Evolutionary conservation across 1,140 invertebrate genomes (phyloP), one percentile per base, ranked within the genome.

Genomic region (Brachionus asplanchnoidis): DNA sequence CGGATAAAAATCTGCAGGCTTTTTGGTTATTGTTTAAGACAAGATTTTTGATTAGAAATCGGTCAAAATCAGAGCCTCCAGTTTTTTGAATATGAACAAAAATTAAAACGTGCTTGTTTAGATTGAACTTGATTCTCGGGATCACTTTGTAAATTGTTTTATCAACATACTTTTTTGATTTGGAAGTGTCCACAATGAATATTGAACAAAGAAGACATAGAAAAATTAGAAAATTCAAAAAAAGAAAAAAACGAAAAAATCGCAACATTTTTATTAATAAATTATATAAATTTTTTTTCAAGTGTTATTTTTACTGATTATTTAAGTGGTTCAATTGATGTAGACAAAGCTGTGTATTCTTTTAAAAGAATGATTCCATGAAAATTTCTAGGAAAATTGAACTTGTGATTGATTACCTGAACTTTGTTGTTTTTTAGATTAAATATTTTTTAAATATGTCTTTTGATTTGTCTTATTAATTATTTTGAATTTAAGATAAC

Each of bases 81-180:
- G 94, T 95, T 90, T 99, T 99, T 90, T 99, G 97, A 90, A 99
- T 98, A 88, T 99, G 97, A 65, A 99, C 90, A 89, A 99, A 99
- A 26, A 99, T 96, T 91, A 99, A 94, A 23, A 99, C 96, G 91
- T 99, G 97, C 87, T 95, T 79, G 32, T 80, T 40, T 26, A 17
- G 6, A 20, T 73, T 32, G 32, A 73, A 73, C 20, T 60, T 14
- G 12, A 53, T 53, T 53, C 46, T 17, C 14, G 14, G 14, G 1
- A 20, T 5, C 8, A 2, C 5, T 60, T 20, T 26, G 20, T 60
- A 17, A 9, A 20, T 17, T 17, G 17, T 20, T 23, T 20, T n/a
- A 9, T 9, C 17, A 20, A 26, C 2, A 60, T 60, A 9, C 5
- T 60, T 60, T 60, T 60, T 20, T 3, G 20, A 60, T 60, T 60